A percentile compares a stretch with the other conserved stretches of the same genome.
Evolutionary conservation across 1,140 invertebrate genomes (phyloP).

Genomic region (Manduca sexta): DNA sequence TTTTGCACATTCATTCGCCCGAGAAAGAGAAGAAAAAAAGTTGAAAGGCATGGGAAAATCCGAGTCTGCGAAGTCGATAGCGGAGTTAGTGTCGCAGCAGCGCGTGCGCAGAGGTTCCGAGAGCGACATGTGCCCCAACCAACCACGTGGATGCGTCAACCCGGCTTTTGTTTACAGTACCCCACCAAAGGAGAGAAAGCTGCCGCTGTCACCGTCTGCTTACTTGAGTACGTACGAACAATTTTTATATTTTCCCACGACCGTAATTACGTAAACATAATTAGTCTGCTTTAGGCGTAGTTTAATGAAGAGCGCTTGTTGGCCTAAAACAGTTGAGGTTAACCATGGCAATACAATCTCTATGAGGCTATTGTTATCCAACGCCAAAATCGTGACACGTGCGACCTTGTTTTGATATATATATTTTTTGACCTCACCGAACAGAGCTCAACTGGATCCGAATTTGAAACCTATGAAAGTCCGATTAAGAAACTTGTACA

Average conservation of each 20-base stretch:
- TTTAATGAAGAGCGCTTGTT: too few relatives aligned
- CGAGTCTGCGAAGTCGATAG: conserved; percentile 48
- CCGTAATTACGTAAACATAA: too few relatives aligned
- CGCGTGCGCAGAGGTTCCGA: conserved; percentile 53
- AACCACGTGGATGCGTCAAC: conserved; percentile 52
- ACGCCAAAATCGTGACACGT: too few relatives aligned
- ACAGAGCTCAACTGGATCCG: too few relatives aligned
- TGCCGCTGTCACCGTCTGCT: conserved; percentile 51
- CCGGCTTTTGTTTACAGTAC: conserved; percentile 67
- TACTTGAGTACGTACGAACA: conserved; percentile 67
- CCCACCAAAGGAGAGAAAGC: conserved; percentile 58
- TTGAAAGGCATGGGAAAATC: conserved; percentile 51
- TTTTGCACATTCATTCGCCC: conserved; percentile 72
- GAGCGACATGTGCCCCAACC: conserved; percentile 43
- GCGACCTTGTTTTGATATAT: too few relatives aligned
- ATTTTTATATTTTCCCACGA: conserved; percentile 3
- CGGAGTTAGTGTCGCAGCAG: conserved; percentile 29
- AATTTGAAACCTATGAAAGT: too few relatives aligned
- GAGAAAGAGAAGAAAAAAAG: conserved; percentile 51
- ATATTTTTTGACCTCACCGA: too few relatives aligned
- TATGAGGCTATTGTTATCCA: too few relatives aligned
- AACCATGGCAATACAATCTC: too few relatives aligned
- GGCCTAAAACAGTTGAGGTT: too few relatives aligned
- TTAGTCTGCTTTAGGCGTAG: too few relatives aligned
- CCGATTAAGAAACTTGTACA: too few relatives aligned